Conservation (phyloP, 2,888 invertebrate species). For the Drosophila atripex region DNA sequence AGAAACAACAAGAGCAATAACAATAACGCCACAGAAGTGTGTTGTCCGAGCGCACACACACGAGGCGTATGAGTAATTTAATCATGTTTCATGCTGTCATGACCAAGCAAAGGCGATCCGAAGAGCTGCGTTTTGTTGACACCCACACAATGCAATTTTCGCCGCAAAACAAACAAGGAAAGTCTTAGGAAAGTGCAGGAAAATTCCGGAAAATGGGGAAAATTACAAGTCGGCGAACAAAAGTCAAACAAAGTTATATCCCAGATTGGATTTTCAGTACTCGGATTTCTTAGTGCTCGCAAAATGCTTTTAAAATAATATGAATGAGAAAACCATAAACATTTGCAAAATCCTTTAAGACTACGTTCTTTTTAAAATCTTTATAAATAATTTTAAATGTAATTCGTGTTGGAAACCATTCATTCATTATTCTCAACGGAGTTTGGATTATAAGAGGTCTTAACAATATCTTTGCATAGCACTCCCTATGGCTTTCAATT, state of each 20-base stretch:
- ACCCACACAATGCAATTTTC: constrained; percentile 72
- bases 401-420: neutral
- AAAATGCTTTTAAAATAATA: constrained; percentile 26
- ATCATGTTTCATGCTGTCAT: constrained; percentile 63
- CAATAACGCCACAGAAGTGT: constrained; percentile 53
- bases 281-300: constrained; percentile 21
- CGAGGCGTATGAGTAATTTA: constrained; percentile 74
- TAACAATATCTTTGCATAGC: constrained; percentile 2
- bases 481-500: constrained; percentile 5
- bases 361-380: neutral
- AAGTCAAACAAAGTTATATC: constrained; percentile 60
- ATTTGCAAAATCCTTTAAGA: neutral
- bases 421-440: neutral
- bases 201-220: constrained; percentile 7
- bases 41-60: constrained; percentile 39
- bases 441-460: neutral
- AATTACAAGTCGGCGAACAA: constrained; percentile 51
- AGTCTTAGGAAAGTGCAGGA: constrained; percentile 12
- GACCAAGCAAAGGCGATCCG: constrained; percentile 31
- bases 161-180: constrained; percentile 58
- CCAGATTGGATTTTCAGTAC: constrained; percentile 40
- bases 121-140: constrained; percentile 61
- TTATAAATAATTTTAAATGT: too few relatives aligned
- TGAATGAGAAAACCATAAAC: neutral
- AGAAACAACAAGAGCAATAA: constrained; percentile 46